Base-by-base conservation (phyloP, 2,888 invertebrate species). In the Notodonta ziczac region DNA sequence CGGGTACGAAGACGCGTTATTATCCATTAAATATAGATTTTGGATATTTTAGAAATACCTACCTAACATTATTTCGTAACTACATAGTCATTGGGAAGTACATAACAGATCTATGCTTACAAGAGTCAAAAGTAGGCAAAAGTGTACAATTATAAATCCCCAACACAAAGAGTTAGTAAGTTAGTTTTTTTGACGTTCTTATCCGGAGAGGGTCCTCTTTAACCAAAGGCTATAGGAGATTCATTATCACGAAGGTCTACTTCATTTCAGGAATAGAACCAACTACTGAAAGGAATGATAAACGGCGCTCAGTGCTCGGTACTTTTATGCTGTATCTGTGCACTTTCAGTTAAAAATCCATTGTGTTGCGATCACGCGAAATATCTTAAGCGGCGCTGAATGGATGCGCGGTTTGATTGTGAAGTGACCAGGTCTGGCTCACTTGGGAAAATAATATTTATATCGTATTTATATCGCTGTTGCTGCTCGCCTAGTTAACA, bases 21-120 rank as follows among this genome's bases (percentile, higher is more conserved):
- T 73, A 60, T 68, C 66, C 65, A 71, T 59, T 61, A 57, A 62
- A 72, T 61, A 62, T 73, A 24, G 1, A 10, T 5, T 51, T 51
- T 24, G 10, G 40, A 4, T 8, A 42, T 10, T 42, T 42, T 40
- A 8, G 40, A 9, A 40, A 24, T 24, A 24, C 24, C 24, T 24
- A 24, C 24, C 24, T 24, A 24, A 24, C 24, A 24, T 24, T 24
- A 24, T 24, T 35, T 1, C 4, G 35, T 35, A 35, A 4, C 35
- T 24, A 24, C 24, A 24, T 24, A 24, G 24, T 24, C 1, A 2
- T 24, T 24, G 24, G 24, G 1, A 24, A 1, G 24, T 24, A 2
- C n/a, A n/a, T n/a, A n/a, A n/a, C 2, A 24, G 35, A 35, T 2
- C 35, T 35, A 4, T 35, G 35, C 24, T 24, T 2, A 24, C 24